These are phyloP conservation scores for Drosophila pseudotalamancana DNA, from an alignment of 2,888 invertebrate species.

Conservation along the genomic window DNA sequence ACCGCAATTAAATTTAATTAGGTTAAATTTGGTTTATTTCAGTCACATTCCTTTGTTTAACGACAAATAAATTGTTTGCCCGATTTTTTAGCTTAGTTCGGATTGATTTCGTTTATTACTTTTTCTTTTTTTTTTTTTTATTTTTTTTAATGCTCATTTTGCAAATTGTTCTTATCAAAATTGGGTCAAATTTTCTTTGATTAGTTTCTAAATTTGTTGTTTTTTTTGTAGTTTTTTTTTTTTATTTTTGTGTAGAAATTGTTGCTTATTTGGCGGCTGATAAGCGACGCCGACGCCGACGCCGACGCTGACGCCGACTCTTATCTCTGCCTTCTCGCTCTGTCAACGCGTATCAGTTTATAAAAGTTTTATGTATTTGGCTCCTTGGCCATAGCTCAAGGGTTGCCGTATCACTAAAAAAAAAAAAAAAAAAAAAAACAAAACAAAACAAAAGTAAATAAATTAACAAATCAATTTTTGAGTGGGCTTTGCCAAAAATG, in stretches of 20 bases:
- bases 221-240: background rate
- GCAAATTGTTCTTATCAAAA: constrained; percentile 24
- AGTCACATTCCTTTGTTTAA: constrained; percentile 15
- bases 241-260: background rate
- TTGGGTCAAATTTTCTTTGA: constrained; percentile 29
- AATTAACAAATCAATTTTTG: background rate
- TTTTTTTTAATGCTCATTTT: background rate
- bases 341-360: constrained; percentile 5
- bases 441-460: background rate
- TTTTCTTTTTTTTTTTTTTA: background rate
- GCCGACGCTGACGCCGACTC: background rate
- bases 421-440: background rate
- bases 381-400: background rate
- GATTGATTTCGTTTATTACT: background rate
- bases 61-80: constrained; percentile 2
- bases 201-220: no score
- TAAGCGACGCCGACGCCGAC: background rate
- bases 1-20: constrained; percentile 54
- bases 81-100: background rate
- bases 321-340: background rate
- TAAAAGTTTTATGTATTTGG: background rate
- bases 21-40: constrained; percentile 25
- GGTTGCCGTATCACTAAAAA: background rate
- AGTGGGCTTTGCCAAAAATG: background rate
- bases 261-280: background rate